Conservation (phyloP, 2,797 vertebrate genomes). For the Cetoscarus ocellatus region DNA sequence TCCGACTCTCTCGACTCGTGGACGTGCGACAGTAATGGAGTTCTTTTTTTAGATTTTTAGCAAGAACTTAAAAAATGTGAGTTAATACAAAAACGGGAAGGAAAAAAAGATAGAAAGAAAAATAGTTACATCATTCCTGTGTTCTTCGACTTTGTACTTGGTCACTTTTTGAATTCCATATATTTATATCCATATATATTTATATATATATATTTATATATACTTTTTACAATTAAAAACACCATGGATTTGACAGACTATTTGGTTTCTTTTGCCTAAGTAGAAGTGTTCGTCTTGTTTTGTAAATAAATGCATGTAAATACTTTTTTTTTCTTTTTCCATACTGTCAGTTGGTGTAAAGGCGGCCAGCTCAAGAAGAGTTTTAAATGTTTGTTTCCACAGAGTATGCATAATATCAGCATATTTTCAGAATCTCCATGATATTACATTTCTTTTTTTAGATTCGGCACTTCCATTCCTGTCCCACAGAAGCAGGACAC, state of each 20-base stretch:
- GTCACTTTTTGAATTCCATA: conserved; percentile 86
- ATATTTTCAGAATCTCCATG: conserved; percentile 53
- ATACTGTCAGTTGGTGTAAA: conserved; percentile 63
- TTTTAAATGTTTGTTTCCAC: conserved; percentile 54
- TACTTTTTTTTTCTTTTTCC: conserved; percentile 70
- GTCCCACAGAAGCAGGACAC: conserved; percentile 53
- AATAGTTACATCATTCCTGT: conserved; percentile 78
- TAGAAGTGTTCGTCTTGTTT: conserved; percentile 79
- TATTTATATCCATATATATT: conserved; percentile 87
- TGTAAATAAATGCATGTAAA: conserved; percentile 86
- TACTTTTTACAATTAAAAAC: conserved; percentile 89
- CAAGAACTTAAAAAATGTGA: conserved; percentile 60
- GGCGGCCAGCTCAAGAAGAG: conserved; percentile 43
- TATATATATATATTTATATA: conserved; percentile 85
- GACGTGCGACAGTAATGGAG: conserved; percentile 23
- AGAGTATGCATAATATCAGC: conserved; percentile 63
- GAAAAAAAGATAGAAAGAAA: conserved; percentile 30
- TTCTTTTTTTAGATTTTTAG: conserved; percentile 25
- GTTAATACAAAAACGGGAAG: conserved; percentile 67
- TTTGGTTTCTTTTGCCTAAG: conserved; percentile 87
- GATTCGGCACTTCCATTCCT: conserved; percentile 40
- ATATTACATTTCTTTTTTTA: conserved; percentile 39
- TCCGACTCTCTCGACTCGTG: background rate
- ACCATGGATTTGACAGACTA: conserved; percentile 87
- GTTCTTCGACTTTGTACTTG: conserved; percentile 78